phyloP scores from a whole-genome alignment of 2,113 vertebrate species.

The Isurus oxyrinchus region DNA sequence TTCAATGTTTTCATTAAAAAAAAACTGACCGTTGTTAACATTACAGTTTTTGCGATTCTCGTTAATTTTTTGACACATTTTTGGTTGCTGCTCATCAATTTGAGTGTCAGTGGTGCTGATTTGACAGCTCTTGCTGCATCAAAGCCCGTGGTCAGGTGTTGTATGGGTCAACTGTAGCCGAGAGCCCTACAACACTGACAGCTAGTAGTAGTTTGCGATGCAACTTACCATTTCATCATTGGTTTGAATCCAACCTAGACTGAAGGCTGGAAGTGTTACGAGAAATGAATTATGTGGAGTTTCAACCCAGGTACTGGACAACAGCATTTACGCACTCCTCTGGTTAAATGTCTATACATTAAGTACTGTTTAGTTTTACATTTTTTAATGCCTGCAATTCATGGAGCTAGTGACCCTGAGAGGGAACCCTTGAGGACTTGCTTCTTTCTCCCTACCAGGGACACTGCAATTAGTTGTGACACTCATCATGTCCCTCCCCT shows the following conservation, averaged over 20 bases:
- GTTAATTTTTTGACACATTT: not conserved
- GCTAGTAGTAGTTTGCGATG: not conserved
- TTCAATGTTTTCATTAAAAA: not conserved
- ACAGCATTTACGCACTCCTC: not conserved
- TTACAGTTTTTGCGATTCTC: too few relatives aligned
- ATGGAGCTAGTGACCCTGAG: not conserved
- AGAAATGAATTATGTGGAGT: not conserved
- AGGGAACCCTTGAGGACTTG: not conserved
- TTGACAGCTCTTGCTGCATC: not conserved
- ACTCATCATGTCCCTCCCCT: not conserved
- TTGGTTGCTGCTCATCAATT: not conserved
- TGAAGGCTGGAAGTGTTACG: not conserved
- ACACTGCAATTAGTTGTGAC: not conserved
- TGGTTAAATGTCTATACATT: not conserved
- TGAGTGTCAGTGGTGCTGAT: not conserved
- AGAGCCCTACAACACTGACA: not conserved
- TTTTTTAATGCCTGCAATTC: not conserved
- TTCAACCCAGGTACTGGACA: not conserved
- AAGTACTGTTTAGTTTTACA: not conserved
- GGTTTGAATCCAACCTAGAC: not conserved
- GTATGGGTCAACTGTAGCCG: not conserved
- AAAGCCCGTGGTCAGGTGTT: not conserved
- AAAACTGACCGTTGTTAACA: not conserved
- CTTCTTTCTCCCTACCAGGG: not conserved
- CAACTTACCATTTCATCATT: not conserved